Conservation (phyloP, 2,888 invertebrate species). For the Tortrix viridana region DNA sequence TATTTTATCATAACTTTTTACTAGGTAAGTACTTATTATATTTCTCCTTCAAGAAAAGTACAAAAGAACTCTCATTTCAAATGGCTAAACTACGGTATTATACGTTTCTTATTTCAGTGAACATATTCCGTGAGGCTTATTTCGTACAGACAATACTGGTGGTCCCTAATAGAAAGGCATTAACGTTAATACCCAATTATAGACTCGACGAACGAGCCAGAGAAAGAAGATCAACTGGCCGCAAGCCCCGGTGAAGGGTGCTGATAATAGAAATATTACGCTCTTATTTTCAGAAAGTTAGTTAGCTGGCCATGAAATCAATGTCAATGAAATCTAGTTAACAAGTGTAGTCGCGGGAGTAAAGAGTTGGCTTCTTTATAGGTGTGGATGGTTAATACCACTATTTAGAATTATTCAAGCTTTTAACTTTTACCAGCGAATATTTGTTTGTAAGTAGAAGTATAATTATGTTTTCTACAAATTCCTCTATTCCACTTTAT, state of each 20-base stretch:
- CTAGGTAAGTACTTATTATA: too few species aligned
- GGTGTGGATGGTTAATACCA: too few species aligned
- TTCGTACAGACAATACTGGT: conserved; percentile 41
- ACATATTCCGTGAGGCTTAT: conserved; percentile 1
- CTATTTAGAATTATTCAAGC: too few species aligned
- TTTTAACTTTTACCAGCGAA: too few species aligned
- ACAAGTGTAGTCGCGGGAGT: background rate
- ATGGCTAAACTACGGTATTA: background rate
- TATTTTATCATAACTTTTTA: too few species aligned
- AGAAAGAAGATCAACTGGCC: conserved; percentile 62
- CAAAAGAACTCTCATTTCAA: too few species aligned
- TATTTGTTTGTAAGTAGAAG: too few species aligned
- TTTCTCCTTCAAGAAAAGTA: too few species aligned
- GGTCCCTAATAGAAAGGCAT: conserved; percentile 60
- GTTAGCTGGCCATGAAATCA: conserved; percentile 2
- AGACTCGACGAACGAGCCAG: conserved; percentile 57
- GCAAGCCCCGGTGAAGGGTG: conserved; percentile 30
- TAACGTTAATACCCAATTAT: conserved; percentile 77
- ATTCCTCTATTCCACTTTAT: too few species aligned
- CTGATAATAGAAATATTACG: conserved; percentile 26
- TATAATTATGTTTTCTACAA: too few species aligned
- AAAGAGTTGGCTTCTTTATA: background rate
- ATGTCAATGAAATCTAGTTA: background rate
- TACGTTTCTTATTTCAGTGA: background rate
- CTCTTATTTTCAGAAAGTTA: conserved; percentile 9